A percentile compares a stretch with the other conserved stretches of the same genome.
These are phyloP conservation scores for Cheilosia grossa DNA, from an alignment of 2,888 invertebrate genomes.

Conservation along the genomic window DNA sequence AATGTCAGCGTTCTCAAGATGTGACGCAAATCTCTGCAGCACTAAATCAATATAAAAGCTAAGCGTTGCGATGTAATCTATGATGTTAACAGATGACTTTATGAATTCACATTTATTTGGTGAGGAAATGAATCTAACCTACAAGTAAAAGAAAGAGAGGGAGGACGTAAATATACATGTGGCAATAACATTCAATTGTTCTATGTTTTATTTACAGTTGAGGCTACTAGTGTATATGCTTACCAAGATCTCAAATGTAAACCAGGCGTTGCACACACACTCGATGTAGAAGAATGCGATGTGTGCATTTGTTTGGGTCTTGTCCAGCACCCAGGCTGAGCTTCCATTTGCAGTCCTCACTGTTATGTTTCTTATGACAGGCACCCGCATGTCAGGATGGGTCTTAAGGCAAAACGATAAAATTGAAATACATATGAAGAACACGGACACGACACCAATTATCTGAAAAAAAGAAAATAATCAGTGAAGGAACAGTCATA, in stretches of 20 bases:
- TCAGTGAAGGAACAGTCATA: not conserved
- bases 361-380: conserved; percentile 91
- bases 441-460: conserved; percentile 98
- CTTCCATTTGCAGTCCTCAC: conserved; percentile 90
- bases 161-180: conserved; percentile 50
- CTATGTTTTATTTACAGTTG: not conserved
- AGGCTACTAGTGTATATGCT: conserved; percentile 67
- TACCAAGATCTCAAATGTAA: conserved; percentile 96
- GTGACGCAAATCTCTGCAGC: conserved; percentile 94
- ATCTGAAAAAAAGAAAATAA: conserved; percentile 86
- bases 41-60: conserved; percentile 98
- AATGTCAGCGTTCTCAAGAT: conserved; percentile 97
- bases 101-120: conserved; percentile 97
- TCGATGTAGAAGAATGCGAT: conserved; percentile 99
- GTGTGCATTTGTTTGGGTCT: conserved; percentile 97
- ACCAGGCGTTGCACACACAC: conserved; percentile 99
- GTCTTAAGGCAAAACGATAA: conserved; percentile 99
- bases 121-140: conserved; percentile 94
- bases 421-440: conserved; percentile 99
- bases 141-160: conserved; percentile 63
- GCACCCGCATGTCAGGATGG: conserved; percentile 98
- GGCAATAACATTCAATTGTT: conserved; percentile 18
- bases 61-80: conserved; percentile 99
- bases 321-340: conserved; percentile 93
- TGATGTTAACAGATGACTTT: conserved; percentile 98